These are phyloP conservation scores for Zonotrichia leucophrys DNA, from an alignment of 2,113 vertebrate genomes.

Conservation along the genomic window DNA sequence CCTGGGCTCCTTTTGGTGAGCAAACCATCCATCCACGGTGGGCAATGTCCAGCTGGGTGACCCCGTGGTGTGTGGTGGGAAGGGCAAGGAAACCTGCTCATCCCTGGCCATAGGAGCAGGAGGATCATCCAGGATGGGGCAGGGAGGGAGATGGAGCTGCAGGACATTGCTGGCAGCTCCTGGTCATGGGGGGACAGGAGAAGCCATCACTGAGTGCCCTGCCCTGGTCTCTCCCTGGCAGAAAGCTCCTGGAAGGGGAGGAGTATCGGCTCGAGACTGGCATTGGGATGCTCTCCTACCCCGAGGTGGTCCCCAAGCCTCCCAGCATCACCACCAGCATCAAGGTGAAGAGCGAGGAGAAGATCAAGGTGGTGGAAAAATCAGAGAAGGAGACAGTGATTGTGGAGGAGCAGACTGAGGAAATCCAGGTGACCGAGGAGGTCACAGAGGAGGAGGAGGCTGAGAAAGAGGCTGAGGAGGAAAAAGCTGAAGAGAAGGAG, in stretches of 20 bases:
- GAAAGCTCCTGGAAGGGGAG: slow-evolving; percentile 92
- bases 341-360: slow-evolving; percentile 87
- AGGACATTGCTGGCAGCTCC: not conserved
- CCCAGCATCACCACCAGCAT: slow-evolving; percentile 72
- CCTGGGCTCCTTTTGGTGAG: not conserved
- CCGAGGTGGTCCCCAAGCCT: slow-evolving; percentile 75
- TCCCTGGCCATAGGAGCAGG: not conserved
- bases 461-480: not conserved
- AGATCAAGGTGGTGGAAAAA: slow-evolving; percentile 79
- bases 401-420: slow-evolving; percentile 89
- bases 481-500: not conserved
- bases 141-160: not conserved
- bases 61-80: not conserved
- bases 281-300: slow-evolving; percentile 79
- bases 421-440: slow-evolving; percentile 87
- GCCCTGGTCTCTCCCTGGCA: slow-evolving; percentile 57
- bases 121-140: not conserved
- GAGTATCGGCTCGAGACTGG: slow-evolving; percentile 86
- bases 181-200: rapidly evolving
- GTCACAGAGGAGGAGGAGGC: slow-evolving; percentile 82
- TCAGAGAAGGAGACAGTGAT: slow-evolving; percentile 89
- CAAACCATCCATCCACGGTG: too few relatives aligned
- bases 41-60: rapidly evolving
- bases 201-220: not conserved
- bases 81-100: not conserved